Evolutionary conservation across 2,888 invertebrate genomes (phyloP).

Genomic region (Lampropteryx suffumata): DNA sequence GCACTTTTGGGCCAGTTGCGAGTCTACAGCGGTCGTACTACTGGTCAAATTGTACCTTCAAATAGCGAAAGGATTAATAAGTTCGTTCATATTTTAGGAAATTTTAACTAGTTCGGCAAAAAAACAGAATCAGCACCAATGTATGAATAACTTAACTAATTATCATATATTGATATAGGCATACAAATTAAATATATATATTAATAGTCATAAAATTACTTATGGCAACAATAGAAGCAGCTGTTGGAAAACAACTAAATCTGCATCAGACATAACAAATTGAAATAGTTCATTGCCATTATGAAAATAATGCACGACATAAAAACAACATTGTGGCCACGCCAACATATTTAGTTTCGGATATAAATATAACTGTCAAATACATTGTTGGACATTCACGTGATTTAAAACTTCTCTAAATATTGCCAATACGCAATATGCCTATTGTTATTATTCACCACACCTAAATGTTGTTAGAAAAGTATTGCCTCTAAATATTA

Average conservation of each 20-base stretch:
- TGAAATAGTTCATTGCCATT: slow-evolving; percentile 68
- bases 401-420: slow-evolving; percentile 66
- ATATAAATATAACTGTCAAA: slow-evolving; percentile 54
- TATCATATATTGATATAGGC: no score
- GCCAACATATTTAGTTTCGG: slow-evolving; percentile 59
- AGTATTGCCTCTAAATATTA: slow-evolving; percentile 79
- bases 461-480: slow-evolving; percentile 79
- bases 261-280: slow-evolving; percentile 74
- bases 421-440: slow-evolving; percentile 72
- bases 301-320: slow-evolving; percentile 62
- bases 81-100: no score
- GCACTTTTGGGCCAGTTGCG: no score
- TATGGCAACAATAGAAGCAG: slow-evolving; percentile 52
- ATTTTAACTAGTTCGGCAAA: no score
- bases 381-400: slow-evolving; percentile 56
- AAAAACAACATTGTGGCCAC: slow-evolving; percentile 59
- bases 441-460: slow-evolving; percentile 75
- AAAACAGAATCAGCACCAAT: no score
- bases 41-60: no score
- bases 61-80: no score
- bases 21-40: no score
- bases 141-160: no score
- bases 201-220: slow-evolving; percentile 37
- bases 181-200: slow-evolving; percentile 14
- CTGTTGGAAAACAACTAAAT: slow-evolving; percentile 54